These are phyloP conservation scores for Chironomus striatipennis DNA, from an alignment of 1,140 invertebrate species.

Conservation along the genomic window DNA sequence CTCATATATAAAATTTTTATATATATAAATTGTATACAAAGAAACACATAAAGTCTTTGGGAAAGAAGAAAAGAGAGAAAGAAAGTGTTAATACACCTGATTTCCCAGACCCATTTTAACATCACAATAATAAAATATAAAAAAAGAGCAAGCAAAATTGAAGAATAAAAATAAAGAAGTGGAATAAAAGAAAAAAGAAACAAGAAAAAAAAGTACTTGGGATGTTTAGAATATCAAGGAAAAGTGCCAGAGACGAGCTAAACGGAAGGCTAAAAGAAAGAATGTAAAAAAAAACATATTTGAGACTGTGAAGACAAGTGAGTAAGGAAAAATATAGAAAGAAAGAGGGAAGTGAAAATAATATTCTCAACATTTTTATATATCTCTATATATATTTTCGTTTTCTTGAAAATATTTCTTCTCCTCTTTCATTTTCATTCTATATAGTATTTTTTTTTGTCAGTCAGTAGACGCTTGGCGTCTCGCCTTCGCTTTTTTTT, in stretches of 20 bases:
- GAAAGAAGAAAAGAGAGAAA: background rate
- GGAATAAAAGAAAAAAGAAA: background rate
- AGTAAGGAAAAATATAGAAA: background rate
- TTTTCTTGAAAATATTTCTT: background rate
- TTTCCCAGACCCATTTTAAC: constrained; percentile 18
- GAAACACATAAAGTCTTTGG: background rate
- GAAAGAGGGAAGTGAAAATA: constrained; percentile 22
- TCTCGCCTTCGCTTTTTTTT: background rate
- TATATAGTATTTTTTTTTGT: constrained; percentile 18
- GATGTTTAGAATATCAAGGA: constrained; percentile 20
- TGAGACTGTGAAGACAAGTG: background rate
- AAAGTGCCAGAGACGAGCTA: constrained; percentile 11
- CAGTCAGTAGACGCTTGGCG: constrained; percentile 18
- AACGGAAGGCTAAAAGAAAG: constrained; percentile 21
- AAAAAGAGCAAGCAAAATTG: background rate
- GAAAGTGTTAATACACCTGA: constrained; percentile 20
- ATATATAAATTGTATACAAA: background rate
- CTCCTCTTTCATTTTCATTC: background rate
- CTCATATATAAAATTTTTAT: background rate
- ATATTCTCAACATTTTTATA: constrained; percentile 16
- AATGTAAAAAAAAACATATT: background rate
- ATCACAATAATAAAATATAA: background rate
- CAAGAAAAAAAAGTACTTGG: background rate
- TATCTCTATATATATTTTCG: background rate
- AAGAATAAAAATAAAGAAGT: too few relatives aligned